Base-by-base conservation (phyloP, 2,113 vertebrate genomes). In the Spermophilus dauricus region DNA sequence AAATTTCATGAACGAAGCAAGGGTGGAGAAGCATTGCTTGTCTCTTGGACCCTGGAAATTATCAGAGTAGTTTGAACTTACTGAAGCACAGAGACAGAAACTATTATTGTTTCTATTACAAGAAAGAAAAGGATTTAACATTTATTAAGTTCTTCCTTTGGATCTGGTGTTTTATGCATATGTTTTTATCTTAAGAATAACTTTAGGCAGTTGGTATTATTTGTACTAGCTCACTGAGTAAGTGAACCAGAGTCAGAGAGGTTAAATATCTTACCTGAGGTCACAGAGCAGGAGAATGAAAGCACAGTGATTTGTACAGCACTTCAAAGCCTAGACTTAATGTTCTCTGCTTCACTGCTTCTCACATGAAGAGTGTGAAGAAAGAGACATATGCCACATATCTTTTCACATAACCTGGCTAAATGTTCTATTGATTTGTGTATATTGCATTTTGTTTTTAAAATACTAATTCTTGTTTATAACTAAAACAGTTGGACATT, bases 401-500 rank as follows among this genome's bases (percentile, higher is more conserved):
- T 13, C 42, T 85, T 70, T 65, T 80, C 14, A 32, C 26, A 56
- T 53, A 42, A 69, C 56, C 11, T 17, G 3, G 34, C 48, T 39
- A 17, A 86, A 42, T 39, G 51, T 87, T 65, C 45, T 87, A 22
- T 97, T 85, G 26, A 42, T 91, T 88, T 85, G 56, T 51, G n/a
- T 88, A 73, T 75, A 32, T 87, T 75, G 86, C 37, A 58, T 24
- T 73, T 80, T 51, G 28, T n/a, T 78, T 51, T 95, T 76, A 87
- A 94, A 75, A 95, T 65, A 32, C 11, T 75, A 69, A 34, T 72
- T 83, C 83, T 37, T 53, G 24, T 34, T 65, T 56, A 83, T 53
- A 51, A 70, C 14, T 48, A 91, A 97, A 70, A 72, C 91, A 83
- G 17, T 63, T 88, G 72, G 58, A 77, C 32, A 75, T 87, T 80